These are phyloP conservation scores for Lysiphlebus fabarum DNA, from an alignment of 1,140 invertebrate genomes.

Conservation along the genomic window DNA sequence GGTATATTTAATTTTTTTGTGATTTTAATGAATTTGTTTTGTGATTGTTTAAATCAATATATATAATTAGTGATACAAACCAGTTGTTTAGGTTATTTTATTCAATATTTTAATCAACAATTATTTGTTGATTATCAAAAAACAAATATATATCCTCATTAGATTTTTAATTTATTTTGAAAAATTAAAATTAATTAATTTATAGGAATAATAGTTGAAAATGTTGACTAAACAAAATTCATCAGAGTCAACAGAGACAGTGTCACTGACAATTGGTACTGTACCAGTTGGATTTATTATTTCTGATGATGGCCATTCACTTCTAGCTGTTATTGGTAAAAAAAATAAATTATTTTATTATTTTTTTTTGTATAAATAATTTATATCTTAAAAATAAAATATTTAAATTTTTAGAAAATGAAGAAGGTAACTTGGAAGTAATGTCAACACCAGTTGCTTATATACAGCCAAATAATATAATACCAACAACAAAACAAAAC, in stretches of 20 bases:
- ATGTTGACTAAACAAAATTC: constrained; percentile 26
- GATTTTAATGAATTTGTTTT: too few relatives aligned
- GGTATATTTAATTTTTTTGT: too few relatives aligned
- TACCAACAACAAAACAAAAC: constrained; percentile 25
- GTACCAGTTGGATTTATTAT: constrained; percentile 41
- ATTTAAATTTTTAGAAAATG: constrained; percentile 31
- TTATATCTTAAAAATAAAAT: not conserved
- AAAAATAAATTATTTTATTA: not conserved
- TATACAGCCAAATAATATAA: constrained; percentile 30
- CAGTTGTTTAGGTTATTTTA: too few relatives aligned
- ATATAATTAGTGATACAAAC: too few relatives aligned
- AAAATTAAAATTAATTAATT: too few relatives aligned
- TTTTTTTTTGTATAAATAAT: too few relatives aligned
- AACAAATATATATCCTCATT: too few relatives aligned
- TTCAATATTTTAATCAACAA: too few relatives aligned
- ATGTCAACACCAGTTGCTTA: constrained; percentile 34
- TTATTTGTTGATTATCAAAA: too few relatives aligned
- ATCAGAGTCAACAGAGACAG: constrained; percentile 22
- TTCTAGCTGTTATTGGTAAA: constrained; percentile 40
- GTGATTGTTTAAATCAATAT: too few relatives aligned
- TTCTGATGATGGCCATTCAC: constrained; percentile 40
- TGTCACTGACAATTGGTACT: constrained; percentile 26
- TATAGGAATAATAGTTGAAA: not conserved
- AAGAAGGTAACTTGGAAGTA: constrained; percentile 38
- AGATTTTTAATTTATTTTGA: too few relatives aligned